Conservation (phyloP, 2,888 invertebrate species). For the Pelosia muscerda region DNA sequence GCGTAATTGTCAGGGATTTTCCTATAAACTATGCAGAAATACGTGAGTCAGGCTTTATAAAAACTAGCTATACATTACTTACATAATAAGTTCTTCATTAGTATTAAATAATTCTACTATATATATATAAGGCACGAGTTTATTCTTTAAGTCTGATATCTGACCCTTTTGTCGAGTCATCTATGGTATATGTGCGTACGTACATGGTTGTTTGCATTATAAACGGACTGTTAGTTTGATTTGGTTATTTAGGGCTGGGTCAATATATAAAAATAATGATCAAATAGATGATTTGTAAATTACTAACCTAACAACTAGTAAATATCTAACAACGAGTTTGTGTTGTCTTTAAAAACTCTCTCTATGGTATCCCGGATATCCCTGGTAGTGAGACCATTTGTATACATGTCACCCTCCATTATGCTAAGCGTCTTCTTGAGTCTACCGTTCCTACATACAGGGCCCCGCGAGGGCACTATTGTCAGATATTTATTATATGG, state of each 20-base stretch:
- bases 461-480: too few relatives aligned
- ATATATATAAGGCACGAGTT: neutral
- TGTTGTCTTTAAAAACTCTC: too few relatives aligned
- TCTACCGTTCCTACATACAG: too few relatives aligned
- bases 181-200: neutral
- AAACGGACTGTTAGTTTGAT: neutral
- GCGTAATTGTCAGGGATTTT: constrained; percentile 5
- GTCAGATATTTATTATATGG: too few relatives aligned
- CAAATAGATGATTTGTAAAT: neutral
- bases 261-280: neutral
- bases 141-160: neutral
- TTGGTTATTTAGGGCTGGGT: constrained; percentile 1
- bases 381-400: too few relatives aligned
- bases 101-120: constrained; percentile 7
- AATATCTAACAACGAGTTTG: too few relatives aligned
- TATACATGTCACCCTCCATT: too few relatives aligned
- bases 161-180: neutral
- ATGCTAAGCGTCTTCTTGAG: too few relatives aligned
- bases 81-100: constrained; percentile 3
- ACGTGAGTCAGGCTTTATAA: constrained; percentile 3
- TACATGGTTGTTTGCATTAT: constrained; percentile 2
- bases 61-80: neutral
- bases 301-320: too few relatives aligned
- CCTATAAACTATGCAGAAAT: neutral
- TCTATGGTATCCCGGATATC: too few relatives aligned